Conservation (phyloP, 1,140 invertebrate species). For the Cherax quadricarinatus region DNA sequence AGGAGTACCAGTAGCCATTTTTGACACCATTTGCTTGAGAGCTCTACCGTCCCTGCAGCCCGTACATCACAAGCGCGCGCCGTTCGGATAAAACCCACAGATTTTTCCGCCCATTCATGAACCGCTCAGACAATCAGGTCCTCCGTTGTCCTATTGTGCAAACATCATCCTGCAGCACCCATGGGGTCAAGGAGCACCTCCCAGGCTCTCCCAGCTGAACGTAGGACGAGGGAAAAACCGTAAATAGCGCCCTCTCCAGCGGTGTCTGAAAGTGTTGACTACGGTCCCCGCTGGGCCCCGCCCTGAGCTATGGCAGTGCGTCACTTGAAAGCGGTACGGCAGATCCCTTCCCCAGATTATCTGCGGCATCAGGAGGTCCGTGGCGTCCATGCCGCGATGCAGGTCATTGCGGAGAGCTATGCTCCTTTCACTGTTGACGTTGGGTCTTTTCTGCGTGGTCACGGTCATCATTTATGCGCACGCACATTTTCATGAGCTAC, state of each 20-base stretch:
- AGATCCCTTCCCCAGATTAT: constrained; percentile 35
- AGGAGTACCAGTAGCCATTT: constrained; percentile 14
- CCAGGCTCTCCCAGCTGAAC: neutral
- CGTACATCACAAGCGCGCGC: constrained; percentile 9
- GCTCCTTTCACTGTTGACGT: neutral
- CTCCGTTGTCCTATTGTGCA: neutral
- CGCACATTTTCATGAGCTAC: no score
- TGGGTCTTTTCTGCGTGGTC: neutral
- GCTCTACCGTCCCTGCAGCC: neutral
- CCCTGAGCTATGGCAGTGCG: constrained; percentile 46
- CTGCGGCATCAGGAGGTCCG: constrained; percentile 41
- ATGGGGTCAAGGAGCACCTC: neutral
- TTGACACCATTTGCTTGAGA: constrained; percentile 35
- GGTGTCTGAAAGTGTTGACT: neutral
- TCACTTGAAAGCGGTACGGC: constrained; percentile 56
- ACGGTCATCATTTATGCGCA: no score
- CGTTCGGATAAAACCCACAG: neutral
- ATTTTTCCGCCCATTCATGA: neutral
- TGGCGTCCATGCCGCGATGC: constrained; percentile 33
- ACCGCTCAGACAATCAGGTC: no score
- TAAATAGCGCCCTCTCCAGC: neutral
- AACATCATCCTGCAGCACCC: neutral
- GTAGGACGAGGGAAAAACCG: neutral
- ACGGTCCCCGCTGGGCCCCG: constrained; percentile 7
- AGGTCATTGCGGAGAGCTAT: constrained; percentile 26